Evolutionary conservation across 2,888 invertebrate genomes (phyloP).

Genomic region (Endotricha flammealis): DNA sequence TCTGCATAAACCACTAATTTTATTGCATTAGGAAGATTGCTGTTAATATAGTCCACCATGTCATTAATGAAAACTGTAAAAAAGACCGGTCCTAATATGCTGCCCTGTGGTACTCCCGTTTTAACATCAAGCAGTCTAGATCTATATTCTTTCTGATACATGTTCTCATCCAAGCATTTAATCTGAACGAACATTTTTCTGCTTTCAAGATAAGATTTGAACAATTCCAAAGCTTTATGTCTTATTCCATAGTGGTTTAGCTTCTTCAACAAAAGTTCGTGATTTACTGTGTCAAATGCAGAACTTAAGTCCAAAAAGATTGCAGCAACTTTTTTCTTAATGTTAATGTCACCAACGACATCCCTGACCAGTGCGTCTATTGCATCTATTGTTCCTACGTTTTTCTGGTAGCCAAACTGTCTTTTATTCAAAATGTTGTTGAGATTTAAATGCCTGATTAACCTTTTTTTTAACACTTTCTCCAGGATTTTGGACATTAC

Average conservation of each 20-base stretch:
- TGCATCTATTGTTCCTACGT: background rate
- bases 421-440: background rate
- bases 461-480: slow-evolving; percentile 3
- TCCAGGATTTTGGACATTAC: slow-evolving; percentile 6
- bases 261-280: background rate
- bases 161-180: background rate
- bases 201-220: background rate
- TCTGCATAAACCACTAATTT: slow-evolving; percentile 2
- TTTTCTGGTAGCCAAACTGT: background rate
- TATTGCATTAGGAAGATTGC: background rate
- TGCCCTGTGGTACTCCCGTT: background rate
- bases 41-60: slow-evolving; percentile 1
- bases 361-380: background rate
- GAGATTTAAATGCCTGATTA: slow-evolving; percentile 1
- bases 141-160: background rate
- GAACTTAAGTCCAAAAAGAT: background rate
- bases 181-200: background rate
- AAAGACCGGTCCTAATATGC: background rate
- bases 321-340: background rate
- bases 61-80: slow-evolving; percentile 4
- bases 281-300: no score
- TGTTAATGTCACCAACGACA: background rate
- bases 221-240: background rate
- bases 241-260: background rate
- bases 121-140: background rate